These are phyloP conservation scores for Catagonus wagneri DNA, from an alignment of 2,113 vertebrate species.

Conservation along the genomic window DNA sequence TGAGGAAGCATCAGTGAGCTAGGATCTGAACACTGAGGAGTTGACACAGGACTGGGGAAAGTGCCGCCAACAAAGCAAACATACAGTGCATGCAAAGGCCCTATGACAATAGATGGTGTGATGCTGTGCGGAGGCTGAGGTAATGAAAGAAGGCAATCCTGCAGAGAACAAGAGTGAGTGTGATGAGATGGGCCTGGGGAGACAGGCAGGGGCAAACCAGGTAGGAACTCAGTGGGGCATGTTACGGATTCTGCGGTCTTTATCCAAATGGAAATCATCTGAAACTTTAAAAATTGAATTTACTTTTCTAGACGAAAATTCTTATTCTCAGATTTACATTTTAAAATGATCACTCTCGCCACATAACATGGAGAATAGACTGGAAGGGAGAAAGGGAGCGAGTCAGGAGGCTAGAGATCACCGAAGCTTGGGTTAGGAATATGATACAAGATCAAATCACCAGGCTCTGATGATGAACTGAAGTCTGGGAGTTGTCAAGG, in stretches of 20 bases:
- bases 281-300: background rate
- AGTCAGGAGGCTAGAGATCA: background rate
- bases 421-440: background rate
- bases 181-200: background rate
- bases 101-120: background rate
- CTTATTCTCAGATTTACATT: background rate
- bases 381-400: background rate
- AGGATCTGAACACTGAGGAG: background rate
- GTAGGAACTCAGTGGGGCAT: background rate
- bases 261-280: background rate
- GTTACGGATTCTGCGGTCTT: background rate
- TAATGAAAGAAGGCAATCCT: background rate
- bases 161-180: background rate
- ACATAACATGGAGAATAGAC: background rate
- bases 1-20: background rate
- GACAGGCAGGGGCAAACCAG: background rate
- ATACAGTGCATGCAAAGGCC: background rate
- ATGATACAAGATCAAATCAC: background rate
- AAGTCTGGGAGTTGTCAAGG: background rate
- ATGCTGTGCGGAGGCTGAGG: background rate
- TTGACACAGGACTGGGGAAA: background rate
- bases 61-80: background rate
- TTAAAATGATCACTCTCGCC: background rate
- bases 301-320: background rate
- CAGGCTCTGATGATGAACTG: background rate